phyloP scores from a whole-genome alignment of 2,888 invertebrate genomes.

The Malacosoma neustria region DNA sequence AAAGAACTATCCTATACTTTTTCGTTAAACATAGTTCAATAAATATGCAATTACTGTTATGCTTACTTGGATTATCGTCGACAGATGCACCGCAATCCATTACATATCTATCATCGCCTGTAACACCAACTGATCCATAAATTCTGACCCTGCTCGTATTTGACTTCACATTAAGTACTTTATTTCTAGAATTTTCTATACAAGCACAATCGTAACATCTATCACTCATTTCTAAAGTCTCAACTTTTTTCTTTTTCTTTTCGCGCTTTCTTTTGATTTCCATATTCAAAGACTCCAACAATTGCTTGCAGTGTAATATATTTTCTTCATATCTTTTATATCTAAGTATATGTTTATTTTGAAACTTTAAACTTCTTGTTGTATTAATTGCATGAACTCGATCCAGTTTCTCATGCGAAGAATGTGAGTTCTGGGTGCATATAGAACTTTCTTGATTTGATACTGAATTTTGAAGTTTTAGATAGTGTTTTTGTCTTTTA shows the following conservation, averaged over 20 bases:
- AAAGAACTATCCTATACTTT: no score
- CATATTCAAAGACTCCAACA: conserved; percentile 40
- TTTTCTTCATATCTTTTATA: conserved; percentile 26
- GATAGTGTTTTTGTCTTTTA: conserved; percentile 19
- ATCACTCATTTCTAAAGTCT: conserved; percentile 6
- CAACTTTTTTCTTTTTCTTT: conserved; percentile 13
- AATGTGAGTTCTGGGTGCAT: conserved; percentile 30
- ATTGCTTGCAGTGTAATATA: conserved; percentile 23
- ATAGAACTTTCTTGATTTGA: conserved; percentile 37
- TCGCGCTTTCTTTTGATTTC: conserved; percentile 33
- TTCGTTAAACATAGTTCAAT: no score
- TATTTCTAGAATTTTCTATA: conserved; percentile 4
- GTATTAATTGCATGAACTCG: conserved; percentile 42
- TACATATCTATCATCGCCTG: conserved; percentile 41
- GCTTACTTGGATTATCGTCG: conserved; percentile 40
- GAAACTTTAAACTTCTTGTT: conserved; percentile 34
- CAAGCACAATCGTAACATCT: conserved; percentile 13
- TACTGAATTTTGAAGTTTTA: conserved; percentile 27
- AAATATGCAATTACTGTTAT: conserved; percentile 2
- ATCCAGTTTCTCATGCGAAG: no score
- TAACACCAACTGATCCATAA: conserved; percentile 43
- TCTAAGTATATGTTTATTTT: conserved; percentile 14
- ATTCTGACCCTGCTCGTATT: conserved; percentile 37
- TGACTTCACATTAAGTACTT: conserved; percentile 2
- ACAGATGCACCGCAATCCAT: conserved; percentile 48